phyloP scores from a whole-genome alignment of 2,888 invertebrate genomes.

The Hydraecia micacea region DNA sequence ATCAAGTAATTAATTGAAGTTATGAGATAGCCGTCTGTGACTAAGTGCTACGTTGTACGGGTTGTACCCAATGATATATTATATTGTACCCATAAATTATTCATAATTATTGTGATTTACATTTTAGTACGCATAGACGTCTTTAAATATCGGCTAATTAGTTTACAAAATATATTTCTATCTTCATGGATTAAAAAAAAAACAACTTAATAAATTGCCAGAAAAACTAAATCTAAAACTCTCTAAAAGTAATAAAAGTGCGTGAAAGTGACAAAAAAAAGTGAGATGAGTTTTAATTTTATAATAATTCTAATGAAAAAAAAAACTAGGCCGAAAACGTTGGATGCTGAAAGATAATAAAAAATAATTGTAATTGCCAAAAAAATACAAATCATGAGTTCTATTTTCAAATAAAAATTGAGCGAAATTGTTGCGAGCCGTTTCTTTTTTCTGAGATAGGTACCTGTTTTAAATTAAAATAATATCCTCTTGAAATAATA shows the following conservation, averaged over 20 bases:
- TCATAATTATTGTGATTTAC: background rate
- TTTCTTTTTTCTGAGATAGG: background rate
- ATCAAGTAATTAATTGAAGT: conserved; percentile 10
- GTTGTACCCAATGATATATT: no score
- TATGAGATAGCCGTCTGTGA: background rate
- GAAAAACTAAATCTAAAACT: background rate
- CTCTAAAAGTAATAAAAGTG: background rate
- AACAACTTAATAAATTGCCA: background rate
- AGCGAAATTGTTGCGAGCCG: background rate
- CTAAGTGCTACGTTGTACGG: background rate
- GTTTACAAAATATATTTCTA: background rate
- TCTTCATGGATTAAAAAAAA: background rate
- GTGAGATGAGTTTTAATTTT: conserved; percentile 12
- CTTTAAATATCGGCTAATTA: background rate
- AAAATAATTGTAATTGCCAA: background rate
- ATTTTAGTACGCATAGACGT: background rate
- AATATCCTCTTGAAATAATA: background rate
- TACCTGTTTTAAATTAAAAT: background rate
- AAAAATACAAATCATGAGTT: background rate
- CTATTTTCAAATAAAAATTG: conserved; percentile 17
- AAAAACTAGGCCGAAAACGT: background rate
- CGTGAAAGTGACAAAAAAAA: background rate
- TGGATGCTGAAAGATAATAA: conserved; percentile 10
- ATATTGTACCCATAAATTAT: conserved; percentile 15
- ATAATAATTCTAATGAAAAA: background rate